phyloP scores from a whole-genome alignment of 2,888 invertebrate genomes.

The Cosmopolites sordidus region DNA sequence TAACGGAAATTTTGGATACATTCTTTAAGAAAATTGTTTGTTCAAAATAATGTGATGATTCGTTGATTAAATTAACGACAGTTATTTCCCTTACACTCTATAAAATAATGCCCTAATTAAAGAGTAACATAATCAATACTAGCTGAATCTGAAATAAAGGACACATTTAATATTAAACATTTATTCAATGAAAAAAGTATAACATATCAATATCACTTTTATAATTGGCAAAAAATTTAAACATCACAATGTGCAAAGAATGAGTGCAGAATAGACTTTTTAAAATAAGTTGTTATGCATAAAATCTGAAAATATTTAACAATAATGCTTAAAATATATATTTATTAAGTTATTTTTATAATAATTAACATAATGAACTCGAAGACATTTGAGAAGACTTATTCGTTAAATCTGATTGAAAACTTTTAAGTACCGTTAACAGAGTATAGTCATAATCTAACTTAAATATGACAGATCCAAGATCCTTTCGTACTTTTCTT shows the following conservation, averaged over 20 bases:
- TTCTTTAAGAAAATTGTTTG: too few species aligned
- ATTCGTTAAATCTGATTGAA: neutral
- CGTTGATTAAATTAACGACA: too few species aligned
- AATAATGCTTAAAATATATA: neutral
- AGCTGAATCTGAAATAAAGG: too few species aligned
- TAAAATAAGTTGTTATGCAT: conserved; percentile 3
- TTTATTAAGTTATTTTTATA: neutral
- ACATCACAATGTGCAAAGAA: conserved; percentile 16
- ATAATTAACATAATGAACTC: neutral
- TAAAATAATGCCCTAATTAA: too few species aligned
- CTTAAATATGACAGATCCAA: neutral
- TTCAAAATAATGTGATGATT: too few species aligned
- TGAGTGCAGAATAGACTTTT: conserved; percentile 4
- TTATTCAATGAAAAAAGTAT: neutral
- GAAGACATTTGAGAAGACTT: conserved; percentile 1
- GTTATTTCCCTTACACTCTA: too few species aligned
- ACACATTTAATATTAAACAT: too few species aligned
- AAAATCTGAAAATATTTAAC: neutral
- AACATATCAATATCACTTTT: conserved; percentile 23
- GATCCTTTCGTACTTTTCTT: neutral
- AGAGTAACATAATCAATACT: too few species aligned
- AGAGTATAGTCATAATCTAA: too few species aligned
- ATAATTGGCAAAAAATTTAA: conserved; percentile 21
- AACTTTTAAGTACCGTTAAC: neutral
- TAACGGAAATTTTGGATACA: too few species aligned